Percentiles rank a stretch among this genome's conserved stretches.
Evolutionary conservation across 2,888 invertebrate species (phyloP).

Genomic region (Ecliptopera silaceata): DNA sequence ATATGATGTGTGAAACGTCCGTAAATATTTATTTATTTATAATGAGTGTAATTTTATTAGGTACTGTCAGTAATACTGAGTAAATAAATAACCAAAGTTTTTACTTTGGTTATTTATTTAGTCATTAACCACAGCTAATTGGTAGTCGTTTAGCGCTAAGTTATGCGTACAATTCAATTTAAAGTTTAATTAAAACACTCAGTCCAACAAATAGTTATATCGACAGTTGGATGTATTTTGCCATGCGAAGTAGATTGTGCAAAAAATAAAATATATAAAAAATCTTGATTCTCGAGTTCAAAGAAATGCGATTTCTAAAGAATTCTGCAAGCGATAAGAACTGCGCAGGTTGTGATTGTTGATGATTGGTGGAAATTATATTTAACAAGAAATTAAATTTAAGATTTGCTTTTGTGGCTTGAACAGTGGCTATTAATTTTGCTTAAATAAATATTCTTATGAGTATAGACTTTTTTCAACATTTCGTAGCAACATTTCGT

Average conservation of each 20-base stretch:
- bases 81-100: too few species aligned
- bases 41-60: too few species aligned
- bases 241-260: not conserved
- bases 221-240: conserved; percentile 15
- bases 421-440: not conserved
- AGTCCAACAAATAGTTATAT: conserved; percentile 28
- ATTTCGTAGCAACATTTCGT: not conserved
- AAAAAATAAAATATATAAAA: conserved; percentile 9
- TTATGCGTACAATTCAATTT: conserved; percentile 9
- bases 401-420: not conserved
- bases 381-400: not conserved
- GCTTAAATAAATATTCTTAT: not conserved
- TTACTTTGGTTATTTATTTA: too few species aligned
- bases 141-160: not conserved
- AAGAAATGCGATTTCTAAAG: conserved; percentile 13
- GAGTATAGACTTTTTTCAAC: too few species aligned
- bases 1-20: too few species aligned
- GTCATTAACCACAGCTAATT: too few species aligned
- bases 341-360: not conserved
- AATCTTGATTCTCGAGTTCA: conserved; percentile 3
- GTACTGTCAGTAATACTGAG: too few species aligned
- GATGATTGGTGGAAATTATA: conserved; percentile 1
- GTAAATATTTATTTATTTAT: too few species aligned
- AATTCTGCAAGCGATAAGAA: conserved; percentile 1
- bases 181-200: conserved; percentile 4